Evolutionary conservation across 1,140 invertebrate genomes (phyloP), one percentile per base, ranked within the genome.

Genomic region (Himalopsyche phryganea): DNA sequence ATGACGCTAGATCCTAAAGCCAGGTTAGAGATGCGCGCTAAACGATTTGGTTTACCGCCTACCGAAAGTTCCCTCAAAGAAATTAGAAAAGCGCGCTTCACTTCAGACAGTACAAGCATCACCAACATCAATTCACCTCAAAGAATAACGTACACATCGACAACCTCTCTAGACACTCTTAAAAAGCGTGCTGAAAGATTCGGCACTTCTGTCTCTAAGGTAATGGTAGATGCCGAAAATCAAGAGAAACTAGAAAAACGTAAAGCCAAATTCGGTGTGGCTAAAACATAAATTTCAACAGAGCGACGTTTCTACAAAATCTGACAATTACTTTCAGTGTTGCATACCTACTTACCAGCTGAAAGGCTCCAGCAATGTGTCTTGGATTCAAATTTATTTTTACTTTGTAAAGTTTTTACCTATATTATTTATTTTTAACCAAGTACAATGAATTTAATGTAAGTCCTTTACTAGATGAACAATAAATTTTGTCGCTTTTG

Each of bases 111-210:
- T 14, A 5, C 23, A 3, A 40, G 4, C 11, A 11, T 15, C 11
- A 15, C 15, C 3, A 13, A n/a, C 19, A 20, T 6, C 66, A 67
- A 51, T 65, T 67, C 53, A 67, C 50, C 57, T 7, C 38, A 36
- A 46, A 60, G 32, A 13, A 65, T 66, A 44, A 71, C 73, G 1
- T 69, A 71, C 65, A 70, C 75, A 52, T 69, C 75, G 71, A 63
- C 68, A 50, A 76, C 78, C 15, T 73, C 76, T 33, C 77, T 83
- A 41, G 86, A 89, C 38, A 80, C 85, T 19, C 67, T 91, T 1
- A 88, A 89, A 66, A 85, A 88, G 64, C 78, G 88, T 52, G 86
- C 86, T 19, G 85, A 89, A 73, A 77, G 88, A 61, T 91, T 91
- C 77, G 88, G 88, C 2, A 76, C 80, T 13, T 84, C 83, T 9